phyloP scores from a whole-genome alignment of 1,140 invertebrate species.

The Sweltsa coloradensis region DNA sequence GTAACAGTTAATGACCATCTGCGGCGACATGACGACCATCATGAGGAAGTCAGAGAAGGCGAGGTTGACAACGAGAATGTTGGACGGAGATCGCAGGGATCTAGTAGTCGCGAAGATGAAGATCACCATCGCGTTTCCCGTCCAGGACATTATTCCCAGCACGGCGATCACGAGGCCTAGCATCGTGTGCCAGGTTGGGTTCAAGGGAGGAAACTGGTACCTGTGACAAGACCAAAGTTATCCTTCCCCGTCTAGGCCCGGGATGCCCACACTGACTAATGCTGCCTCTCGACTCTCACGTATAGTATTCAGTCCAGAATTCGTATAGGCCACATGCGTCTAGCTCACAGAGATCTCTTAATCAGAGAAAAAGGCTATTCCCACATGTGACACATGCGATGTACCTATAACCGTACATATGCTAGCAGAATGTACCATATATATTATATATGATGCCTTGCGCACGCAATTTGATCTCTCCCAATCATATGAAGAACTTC shows the following conservation, averaged over 20 bases:
- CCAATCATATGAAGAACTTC: too few species aligned
- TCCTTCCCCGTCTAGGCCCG: too few species aligned
- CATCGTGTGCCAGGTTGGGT: slow-evolving; percentile 48
- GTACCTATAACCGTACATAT: too few species aligned
- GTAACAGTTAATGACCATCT: slow-evolving; percentile 33
- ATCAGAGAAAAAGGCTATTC: too few species aligned
- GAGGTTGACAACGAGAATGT: slow-evolving; percentile 78
- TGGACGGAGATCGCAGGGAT: slow-evolving; percentile 71
- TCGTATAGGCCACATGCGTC: too few species aligned
- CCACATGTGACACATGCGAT: too few species aligned
- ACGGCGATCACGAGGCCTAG: slow-evolving; percentile 45
- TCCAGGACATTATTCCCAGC: slow-evolving; percentile 40
- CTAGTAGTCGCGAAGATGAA: slow-evolving; percentile 50
- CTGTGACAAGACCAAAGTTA: slow-evolving; percentile 22
- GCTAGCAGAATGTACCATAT: too few species aligned
- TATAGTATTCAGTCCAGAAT: neutral
- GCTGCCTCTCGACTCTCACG: neutral
- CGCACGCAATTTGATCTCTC: too few species aligned
- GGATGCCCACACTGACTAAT: too few species aligned
- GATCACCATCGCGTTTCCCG: too few species aligned
- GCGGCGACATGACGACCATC: slow-evolving; percentile 67
- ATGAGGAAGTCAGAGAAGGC: slow-evolving; percentile 77
- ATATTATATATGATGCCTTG: too few species aligned
- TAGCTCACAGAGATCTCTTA: too few species aligned
- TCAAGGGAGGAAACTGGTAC: slow-evolving; percentile 51